Evolutionary conservation across 2,113 vertebrate genomes (phyloP).

Genomic region (Pelobates fuscus): DNA sequence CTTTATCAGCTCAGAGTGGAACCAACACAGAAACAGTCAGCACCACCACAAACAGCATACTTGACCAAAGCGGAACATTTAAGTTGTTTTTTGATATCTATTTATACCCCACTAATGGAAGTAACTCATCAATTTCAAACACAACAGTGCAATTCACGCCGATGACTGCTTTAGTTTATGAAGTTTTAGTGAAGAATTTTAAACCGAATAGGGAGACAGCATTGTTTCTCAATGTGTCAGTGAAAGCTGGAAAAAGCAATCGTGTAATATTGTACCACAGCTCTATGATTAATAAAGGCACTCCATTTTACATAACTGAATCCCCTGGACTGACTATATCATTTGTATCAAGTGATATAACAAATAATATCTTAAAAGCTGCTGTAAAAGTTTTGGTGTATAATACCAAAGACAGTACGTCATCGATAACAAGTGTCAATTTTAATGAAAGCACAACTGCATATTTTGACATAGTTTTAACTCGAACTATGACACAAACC

Average conservation of each 20-base stretch:
- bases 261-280: background rate
- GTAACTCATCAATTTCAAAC: background rate
- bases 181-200: background rate
- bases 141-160: background rate
- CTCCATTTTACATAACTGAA: background rate
- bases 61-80: no score
- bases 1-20: background rate
- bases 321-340: background rate
- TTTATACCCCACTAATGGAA: background rate
- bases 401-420: background rate
- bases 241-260: background rate
- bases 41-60: background rate
- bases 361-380: background rate
- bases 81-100: background rate
- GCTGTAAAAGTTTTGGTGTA: background rate
- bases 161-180: background rate
- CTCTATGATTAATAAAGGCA: background rate
- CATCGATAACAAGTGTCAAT: no score
- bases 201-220: background rate
- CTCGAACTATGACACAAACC: background rate
- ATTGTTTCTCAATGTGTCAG: background rate
- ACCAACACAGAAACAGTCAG: background rate
- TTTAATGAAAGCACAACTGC: no score
- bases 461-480: background rate
- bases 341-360: background rate